Evolutionary conservation across 1,140 invertebrate genomes (phyloP).

Genomic region (Dinoponera quadriceps): DNA sequence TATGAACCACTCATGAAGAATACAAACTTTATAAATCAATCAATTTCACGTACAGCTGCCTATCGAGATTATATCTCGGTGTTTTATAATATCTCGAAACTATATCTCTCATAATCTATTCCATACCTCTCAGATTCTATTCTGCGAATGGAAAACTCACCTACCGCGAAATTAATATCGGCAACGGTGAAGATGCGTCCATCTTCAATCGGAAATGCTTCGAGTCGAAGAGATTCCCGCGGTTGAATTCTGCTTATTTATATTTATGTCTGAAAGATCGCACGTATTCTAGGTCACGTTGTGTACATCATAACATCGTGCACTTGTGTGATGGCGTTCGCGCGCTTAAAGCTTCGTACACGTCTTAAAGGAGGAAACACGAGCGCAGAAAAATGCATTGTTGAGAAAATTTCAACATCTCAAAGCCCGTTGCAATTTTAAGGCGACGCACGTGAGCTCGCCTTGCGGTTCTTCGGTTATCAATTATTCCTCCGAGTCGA

Average conservation of each 20-base stretch:
- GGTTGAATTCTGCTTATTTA: not conserved
- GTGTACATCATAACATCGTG: not conserved
- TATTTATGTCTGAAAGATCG: constrained; percentile 26
- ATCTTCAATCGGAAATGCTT: too few relatives aligned
- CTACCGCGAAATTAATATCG: too few relatives aligned
- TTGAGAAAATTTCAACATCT: constrained; percentile 35
- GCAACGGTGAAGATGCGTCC: too few relatives aligned
- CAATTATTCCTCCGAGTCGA: constrained; percentile 38
- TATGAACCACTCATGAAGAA: too few relatives aligned
- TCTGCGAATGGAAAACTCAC: too few relatives aligned
- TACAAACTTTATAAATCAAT: too few relatives aligned
- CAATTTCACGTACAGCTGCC: too few relatives aligned
- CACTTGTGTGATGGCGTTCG: not conserved
- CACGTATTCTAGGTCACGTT: not conserved
- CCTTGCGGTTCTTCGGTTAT: constrained; percentile 32
- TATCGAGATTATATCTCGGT: too few relatives aligned
- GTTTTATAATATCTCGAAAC: too few relatives aligned
- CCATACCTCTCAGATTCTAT: too few relatives aligned
- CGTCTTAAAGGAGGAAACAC: not conserved
- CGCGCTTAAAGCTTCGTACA: constrained; percentile 1
- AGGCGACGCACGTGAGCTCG: constrained; percentile 23
- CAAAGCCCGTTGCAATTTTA: constrained; percentile 40
- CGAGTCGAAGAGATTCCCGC: too few relatives aligned
- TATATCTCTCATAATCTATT: too few relatives aligned
- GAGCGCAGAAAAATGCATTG: constrained; percentile 10